A percentile compares a stretch with the other conserved stretches of the same genome.
Evolutionary conservation across 2,113 vertebrate genomes (phyloP).

Genomic region (Chaetodon trifascialis): DNA sequence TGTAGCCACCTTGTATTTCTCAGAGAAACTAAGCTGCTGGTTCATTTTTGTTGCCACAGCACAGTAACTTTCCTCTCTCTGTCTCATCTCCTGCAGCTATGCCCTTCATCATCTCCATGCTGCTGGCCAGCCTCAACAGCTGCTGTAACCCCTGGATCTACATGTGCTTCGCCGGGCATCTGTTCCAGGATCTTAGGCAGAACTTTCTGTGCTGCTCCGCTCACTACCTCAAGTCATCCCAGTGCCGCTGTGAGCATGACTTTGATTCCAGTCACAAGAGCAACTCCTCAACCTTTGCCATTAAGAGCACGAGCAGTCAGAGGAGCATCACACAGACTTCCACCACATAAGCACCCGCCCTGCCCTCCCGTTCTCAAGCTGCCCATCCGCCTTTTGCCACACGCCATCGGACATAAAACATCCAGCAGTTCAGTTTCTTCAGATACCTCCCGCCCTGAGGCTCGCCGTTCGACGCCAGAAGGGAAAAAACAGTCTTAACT

Average conservation of each 20-base stretch:
- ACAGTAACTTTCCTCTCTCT: slow-evolving; percentile 18
- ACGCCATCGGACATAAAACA: slow-evolving; percentile 10
- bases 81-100: slow-evolving; percentile 83
- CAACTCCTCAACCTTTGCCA: slow-evolving; percentile 92
- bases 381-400: slow-evolving; percentile 16
- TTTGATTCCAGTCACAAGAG: slow-evolving; percentile 90
- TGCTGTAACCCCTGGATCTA: slow-evolving; percentile 99
- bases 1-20: background rate
- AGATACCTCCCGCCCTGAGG: slow-evolving; percentile 17
- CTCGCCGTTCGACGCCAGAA: background rate
- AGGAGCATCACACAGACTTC: slow-evolving; percentile 87
- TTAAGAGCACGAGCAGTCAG: slow-evolving; percentile 92
- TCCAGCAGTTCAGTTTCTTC: slow-evolving; percentile 21
- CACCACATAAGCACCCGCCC: slow-evolving; percentile 65
- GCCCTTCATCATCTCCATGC: slow-evolving; percentile 96
- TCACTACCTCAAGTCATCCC: slow-evolving; percentile 82
- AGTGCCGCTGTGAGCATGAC: slow-evolving; percentile 85
- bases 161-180: slow-evolving; percentile 96
- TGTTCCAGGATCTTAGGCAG: slow-evolving; percentile 93
- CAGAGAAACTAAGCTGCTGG: background rate
- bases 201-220: slow-evolving; percentile 90
- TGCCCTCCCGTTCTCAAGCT: background rate
- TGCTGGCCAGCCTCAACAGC: slow-evolving; percentile 98
- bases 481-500: background rate
- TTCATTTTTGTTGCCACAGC: background rate